A percentile compares a stretch with the other conserved stretches of the same genome.
Evolutionary conservation across 2,113 vertebrate species (phyloP).

Genomic region (Acrocephalus arundinaceus): DNA sequence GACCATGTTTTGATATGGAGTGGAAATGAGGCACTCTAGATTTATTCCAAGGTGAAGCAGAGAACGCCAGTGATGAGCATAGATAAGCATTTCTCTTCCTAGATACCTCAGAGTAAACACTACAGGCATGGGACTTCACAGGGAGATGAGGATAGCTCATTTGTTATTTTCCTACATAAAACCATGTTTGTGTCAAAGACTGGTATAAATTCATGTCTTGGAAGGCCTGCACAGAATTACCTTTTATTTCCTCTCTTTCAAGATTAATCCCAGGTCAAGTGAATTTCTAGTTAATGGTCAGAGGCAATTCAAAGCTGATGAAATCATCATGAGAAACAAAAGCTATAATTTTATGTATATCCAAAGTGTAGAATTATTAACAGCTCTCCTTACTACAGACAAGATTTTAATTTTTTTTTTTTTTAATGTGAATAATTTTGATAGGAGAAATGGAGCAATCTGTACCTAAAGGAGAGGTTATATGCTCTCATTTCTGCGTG

Average conservation of each 20-base stretch:
- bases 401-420: not conserved
- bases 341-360: not conserved
- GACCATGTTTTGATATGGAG: not conserved
- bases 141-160: not conserved
- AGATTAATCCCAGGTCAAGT: conserved; percentile 46
- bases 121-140: not conserved
- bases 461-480: not conserved
- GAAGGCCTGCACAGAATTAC: conserved; percentile 23
- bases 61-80: not conserved
- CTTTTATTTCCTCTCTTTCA: conserved; percentile 38
- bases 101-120: not conserved
- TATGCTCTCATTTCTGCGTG: not conserved
- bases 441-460: not conserved
- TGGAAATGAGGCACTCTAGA: not conserved
- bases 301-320: conserved; percentile 1
- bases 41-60: conserved; percentile 13
- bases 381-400: not conserved
- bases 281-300: conserved; percentile 38
- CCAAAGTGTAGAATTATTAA: not conserved
- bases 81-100: not conserved
- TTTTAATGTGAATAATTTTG: not conserved
- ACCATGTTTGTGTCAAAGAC: conserved; percentile 23
- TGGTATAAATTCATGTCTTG: conserved; percentile 31
- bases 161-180: not conserved
- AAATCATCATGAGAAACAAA: conserved; percentile 15